These are phyloP conservation scores for Drosophila dives DNA, from an alignment of 2,888 invertebrate species.

Conservation along the genomic window DNA sequence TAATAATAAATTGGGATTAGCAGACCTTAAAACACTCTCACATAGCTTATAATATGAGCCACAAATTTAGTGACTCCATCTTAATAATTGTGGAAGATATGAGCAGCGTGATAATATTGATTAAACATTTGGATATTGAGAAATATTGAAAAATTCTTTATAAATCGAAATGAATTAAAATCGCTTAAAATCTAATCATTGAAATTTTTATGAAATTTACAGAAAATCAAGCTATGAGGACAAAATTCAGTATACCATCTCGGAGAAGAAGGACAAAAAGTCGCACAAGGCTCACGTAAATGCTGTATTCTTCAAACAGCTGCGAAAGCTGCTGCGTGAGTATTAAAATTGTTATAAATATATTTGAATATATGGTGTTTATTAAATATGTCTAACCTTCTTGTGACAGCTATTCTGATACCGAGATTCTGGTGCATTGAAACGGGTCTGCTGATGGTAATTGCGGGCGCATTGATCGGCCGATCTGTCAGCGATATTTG, in stretches of 20 bases:
- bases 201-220: constrained; percentile 45
- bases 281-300: constrained; percentile 91
- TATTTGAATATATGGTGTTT: neutral
- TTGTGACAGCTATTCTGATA: constrained; percentile 88
- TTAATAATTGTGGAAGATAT: neutral
- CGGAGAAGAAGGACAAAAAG: constrained; percentile 88
- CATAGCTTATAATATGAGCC: neutral
- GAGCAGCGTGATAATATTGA: neutral
- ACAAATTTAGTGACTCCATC: neutral
- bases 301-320: constrained; percentile 89
- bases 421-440: constrained; percentile 93
- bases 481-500: constrained; percentile 98
- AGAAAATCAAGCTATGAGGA: constrained; percentile 88
- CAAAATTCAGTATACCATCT: constrained; percentile 92
- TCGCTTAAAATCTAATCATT: neutral
- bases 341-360: constrained; percentile 14
- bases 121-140: neutral
- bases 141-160: neutral
- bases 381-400: neutral
- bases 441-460: constrained; percentile 89
- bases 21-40: neutral
- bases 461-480: constrained; percentile 92
- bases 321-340: constrained; percentile 87
- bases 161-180: neutral
- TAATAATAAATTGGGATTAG: no score